Evolutionary conservation across 2,113 vertebrate species (phyloP), one percentile per base, ranked within the genome.

Genomic region (Rhinolophus sinicus): DNA sequence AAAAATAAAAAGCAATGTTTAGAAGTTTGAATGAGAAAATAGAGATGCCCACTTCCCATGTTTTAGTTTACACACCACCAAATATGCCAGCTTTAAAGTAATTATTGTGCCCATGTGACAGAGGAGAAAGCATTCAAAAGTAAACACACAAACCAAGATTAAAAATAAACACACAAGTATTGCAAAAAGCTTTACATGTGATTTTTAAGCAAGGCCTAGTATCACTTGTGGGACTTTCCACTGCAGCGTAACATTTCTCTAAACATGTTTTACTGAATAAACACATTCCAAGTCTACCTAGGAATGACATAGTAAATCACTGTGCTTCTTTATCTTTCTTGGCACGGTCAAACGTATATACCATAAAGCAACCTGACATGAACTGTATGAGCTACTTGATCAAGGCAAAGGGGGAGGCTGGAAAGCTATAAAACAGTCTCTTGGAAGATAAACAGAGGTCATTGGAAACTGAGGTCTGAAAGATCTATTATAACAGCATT

Each of bases 61-160:
- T 64, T 97, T 98, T 93, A 98, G 94, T 44, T 95, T 67, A 95
- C 44, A 92, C 24, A 90, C 50, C 88, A 94, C 50, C 88, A 94
- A 92, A 93, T 92, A 96, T 4, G 88, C 69, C 91, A 95, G 60
- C 44, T 94, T 87, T 88, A 86, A 95, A 94, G 90, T 72, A 96
- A 8, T 82, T 93, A 69, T 87, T 73, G 72, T 98, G 96, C 80
- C 98, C 98, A 94, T 69, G 73, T 98, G 96, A 98, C 97, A 98
- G 96, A 97, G 97, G 98, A 98, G 92, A 98, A 98, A 97, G 97
- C 97, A 97, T 95, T 97, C 77, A 94, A 97, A 98, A 98, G 97
- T 97, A 98, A 98, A 95, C 96, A 98, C 95, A 98, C 94, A 98
- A 93, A 97, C 92, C 97, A 97, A 98, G 95, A 89, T 95, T 95